These are phyloP conservation scores for Dicranocentrus wangi DNA, from an alignment of 2,888 invertebrate species.

Conservation along the genomic window DNA sequence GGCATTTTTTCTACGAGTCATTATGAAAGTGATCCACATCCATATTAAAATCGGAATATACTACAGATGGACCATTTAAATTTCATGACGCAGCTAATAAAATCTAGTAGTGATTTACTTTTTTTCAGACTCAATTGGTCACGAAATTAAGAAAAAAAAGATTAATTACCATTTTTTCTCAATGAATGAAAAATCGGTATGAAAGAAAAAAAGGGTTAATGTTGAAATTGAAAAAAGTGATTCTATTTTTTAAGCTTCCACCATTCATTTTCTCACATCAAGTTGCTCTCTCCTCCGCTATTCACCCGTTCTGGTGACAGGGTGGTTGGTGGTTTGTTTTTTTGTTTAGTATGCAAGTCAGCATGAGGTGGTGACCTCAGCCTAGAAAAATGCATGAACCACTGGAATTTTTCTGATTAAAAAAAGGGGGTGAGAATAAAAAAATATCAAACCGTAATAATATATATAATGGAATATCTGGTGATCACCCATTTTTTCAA, in stretches of 20 bases:
- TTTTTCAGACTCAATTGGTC: conserved; percentile 39
- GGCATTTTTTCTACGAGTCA: too few species aligned
- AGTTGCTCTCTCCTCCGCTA: not conserved
- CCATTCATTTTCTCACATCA: too few species aligned
- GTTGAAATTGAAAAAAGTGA: too few species aligned
- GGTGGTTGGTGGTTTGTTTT: too few species aligned
- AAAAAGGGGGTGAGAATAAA: conserved; percentile 54
- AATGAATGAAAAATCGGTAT: conserved; percentile 1
- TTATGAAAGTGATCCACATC: not conserved
- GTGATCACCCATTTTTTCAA: conserved; percentile 12
- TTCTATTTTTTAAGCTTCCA: too few species aligned
- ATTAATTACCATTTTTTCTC: conserved; percentile 6
- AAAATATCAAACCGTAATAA: conserved; percentile 33
- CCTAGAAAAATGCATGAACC: conserved; percentile 67
- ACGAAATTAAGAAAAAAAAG: conserved; percentile 19
- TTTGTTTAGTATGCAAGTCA: conserved; percentile 40
- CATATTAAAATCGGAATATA: not conserved
- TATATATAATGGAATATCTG: conserved; percentile 29
- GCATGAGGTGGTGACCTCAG: conserved; percentile 64
- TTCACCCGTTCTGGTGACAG: conserved; percentile 15
- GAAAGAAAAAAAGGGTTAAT: conserved; percentile 32
- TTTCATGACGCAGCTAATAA: not conserved
- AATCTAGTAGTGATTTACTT: not conserved
- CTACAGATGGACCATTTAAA: not conserved
- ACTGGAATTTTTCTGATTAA: conserved; percentile 70